Conservation (phyloP, 2,888 invertebrate genomes). For the Hipparchia sbordonii region DNA sequence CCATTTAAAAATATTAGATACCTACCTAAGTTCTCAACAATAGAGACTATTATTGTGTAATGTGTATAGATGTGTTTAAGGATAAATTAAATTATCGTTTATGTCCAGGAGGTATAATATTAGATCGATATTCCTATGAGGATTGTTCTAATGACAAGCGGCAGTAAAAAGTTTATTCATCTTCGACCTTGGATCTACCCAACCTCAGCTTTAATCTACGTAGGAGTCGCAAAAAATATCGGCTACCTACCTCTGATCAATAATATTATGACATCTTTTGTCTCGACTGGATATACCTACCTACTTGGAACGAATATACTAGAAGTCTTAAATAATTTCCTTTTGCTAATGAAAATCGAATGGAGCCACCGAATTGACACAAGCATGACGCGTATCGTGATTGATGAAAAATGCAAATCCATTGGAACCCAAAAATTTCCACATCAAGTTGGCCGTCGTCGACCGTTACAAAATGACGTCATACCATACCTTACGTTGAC, state of each 20-base stretch:
- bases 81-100: not conserved
- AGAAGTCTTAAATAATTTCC: not conserved
- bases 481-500: too few species aligned
- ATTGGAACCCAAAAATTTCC: not conserved
- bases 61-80: not conserved
- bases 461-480: too few species aligned
- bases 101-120: not conserved
- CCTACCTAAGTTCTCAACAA: too few species aligned
- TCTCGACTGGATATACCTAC: not conserved
- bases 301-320: not conserved
- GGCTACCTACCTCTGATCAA: slow-evolving; percentile 26
- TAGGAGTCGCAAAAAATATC: slow-evolving; percentile 33
- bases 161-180: slow-evolving; percentile 27
- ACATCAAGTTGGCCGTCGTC: too few species aligned
- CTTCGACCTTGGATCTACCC: slow-evolving; percentile 32
- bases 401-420: not conserved
- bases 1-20: too few species aligned
- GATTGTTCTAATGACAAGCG: slow-evolving; percentile 6
- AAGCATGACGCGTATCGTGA: not conserved
- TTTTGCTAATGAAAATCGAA: not conserved
- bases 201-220: slow-evolving; percentile 21
- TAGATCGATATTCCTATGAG: slow-evolving; percentile 7
- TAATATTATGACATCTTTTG: slow-evolving; percentile 20
- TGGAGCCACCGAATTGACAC: too few species aligned
- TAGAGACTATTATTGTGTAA: too few species aligned